Evolutionary conservation across 2,797 vertebrate species (phyloP), one percentile per base, ranked within the genome.

Genomic region (Agapornis canus): DNA sequence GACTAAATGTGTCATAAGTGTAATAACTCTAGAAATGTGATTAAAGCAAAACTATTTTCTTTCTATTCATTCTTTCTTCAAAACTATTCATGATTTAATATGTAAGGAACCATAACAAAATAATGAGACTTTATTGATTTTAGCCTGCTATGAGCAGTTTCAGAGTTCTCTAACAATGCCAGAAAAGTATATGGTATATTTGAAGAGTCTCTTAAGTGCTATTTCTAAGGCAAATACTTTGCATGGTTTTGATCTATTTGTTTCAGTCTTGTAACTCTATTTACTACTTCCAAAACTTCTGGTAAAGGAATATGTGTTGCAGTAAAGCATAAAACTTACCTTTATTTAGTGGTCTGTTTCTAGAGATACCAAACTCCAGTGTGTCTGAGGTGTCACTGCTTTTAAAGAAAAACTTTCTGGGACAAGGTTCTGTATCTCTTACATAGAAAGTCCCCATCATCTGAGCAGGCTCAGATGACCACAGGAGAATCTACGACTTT

Each of bases 81-180:
- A 52, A 52, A 20, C 19, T 71, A 87, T 87, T 89, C 13, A 64
- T 78, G 42, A 69, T 8, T 91, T 86, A 51, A 77, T 85, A 61
- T 40, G 49, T 84, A 84, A 91, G 70, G 21, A 89, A n/a, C 22
- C 56, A 64, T 73, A 87, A 79, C 52, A 87, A 64, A 52, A 76
- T 78, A 92, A 61, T 18, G 29, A 95, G 70, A 84, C 26, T n/a
- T 92, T 59, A 93, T 52, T 91, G 82, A 84, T 73, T 89, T 91
- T 87, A 81, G 45, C 65, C 31, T 73, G 39, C 42, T 84, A 87
- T 85, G 79, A 94, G 54, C 37, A 48, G 61, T 76, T 71, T 35
- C 49, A 75, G 49, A 80, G 60, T 64, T 85, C 56, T 88, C 39
- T 91, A 82, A 61, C 66, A 79, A 85, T 21, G 47, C 51, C 59